These are phyloP conservation scores for Linnaemya vulpina DNA, from an alignment of 2,888 invertebrate genomes.

Conservation along the genomic window DNA sequence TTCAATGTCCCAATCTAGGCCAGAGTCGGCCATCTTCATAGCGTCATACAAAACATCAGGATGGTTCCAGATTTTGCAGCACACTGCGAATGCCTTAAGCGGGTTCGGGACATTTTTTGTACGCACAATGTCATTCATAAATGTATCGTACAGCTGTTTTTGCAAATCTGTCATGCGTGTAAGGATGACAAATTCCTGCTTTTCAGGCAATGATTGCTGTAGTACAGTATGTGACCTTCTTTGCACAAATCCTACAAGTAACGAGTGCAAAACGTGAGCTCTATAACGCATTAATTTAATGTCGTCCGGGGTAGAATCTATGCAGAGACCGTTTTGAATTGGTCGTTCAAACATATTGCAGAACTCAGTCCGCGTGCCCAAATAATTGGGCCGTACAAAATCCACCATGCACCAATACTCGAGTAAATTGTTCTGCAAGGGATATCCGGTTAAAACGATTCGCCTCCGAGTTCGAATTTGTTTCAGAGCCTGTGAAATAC, in stretches of 20 bases:
- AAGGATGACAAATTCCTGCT: slow-evolving; percentile 96
- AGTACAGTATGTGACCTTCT: slow-evolving; percentile 96
- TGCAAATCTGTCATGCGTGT: slow-evolving; percentile 96
- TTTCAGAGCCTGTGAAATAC: slow-evolving; percentile 97
- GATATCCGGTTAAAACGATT: slow-evolving; percentile 98
- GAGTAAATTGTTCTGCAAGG: slow-evolving; percentile 97
- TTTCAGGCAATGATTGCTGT: slow-evolving; percentile 95
- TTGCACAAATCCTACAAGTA: slow-evolving; percentile 98
- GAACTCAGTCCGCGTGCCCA: slow-evolving; percentile 98
- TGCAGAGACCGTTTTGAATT: slow-evolving; percentile 99
- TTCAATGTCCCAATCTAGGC: slow-evolving; percentile 91
- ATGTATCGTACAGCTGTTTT: slow-evolving; percentile 93
- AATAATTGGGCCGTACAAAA: slow-evolving; percentile 97
- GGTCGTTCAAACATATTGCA: slow-evolving; percentile 99
- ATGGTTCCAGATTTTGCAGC: slow-evolving; percentile 99
- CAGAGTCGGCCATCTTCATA: slow-evolving; percentile 90
- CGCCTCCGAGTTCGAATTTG: slow-evolving; percentile 96
- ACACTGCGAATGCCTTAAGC: slow-evolving; percentile 98
- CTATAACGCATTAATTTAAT: slow-evolving; percentile 96
- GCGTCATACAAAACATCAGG: slow-evolving; percentile 96
- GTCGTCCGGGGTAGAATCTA: slow-evolving; percentile 97
- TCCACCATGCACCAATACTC: slow-evolving; percentile 99
- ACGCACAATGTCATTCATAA: slow-evolving; percentile 95
- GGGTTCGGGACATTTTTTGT: slow-evolving; percentile 96
- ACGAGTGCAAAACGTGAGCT: slow-evolving; percentile 97